These are phyloP conservation scores for Drosophila lini DNA, from an alignment of 1,140 invertebrate species.

Conservation along the genomic window DNA sequence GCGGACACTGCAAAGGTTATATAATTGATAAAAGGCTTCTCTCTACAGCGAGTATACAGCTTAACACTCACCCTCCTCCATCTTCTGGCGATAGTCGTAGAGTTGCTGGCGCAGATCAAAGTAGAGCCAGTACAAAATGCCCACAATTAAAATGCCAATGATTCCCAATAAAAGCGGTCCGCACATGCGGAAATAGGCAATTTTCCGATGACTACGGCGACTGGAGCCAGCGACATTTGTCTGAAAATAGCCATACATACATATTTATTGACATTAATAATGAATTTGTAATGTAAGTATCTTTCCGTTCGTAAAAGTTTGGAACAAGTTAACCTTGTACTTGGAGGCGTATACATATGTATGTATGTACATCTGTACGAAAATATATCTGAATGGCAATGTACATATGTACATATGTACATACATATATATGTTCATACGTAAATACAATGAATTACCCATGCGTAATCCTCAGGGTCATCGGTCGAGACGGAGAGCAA, in stretches of 20 bases:
- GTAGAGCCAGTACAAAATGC: constrained; percentile 79
- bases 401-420: background rate
- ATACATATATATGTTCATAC: background rate
- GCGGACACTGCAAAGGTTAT: constrained; percentile 85
- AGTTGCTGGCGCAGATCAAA: constrained; percentile 81
- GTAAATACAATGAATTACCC: constrained; percentile 54
- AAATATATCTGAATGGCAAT: background rate
- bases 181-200: constrained; percentile 67
- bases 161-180: constrained; percentile 70
- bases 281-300: constrained; percentile 5
- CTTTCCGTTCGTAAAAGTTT: background rate
- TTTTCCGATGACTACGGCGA: constrained; percentile 69
- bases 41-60: background rate
- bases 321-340: constrained; percentile 25
- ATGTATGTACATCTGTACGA: background rate
- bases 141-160: constrained; percentile 61
- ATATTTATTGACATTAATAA: constrained; percentile 7
- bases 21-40: constrained; percentile 12
- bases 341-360: background rate
- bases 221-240: constrained; percentile 55
- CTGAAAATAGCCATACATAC: constrained; percentile 32
- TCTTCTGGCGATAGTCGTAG: constrained; percentile 76
- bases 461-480: constrained; percentile 84
- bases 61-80: constrained; percentile 73
- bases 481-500: constrained; percentile 85